Evolutionary conservation across 1,140 invertebrate species (phyloP).

Genomic region (Manduca sexta): DNA sequence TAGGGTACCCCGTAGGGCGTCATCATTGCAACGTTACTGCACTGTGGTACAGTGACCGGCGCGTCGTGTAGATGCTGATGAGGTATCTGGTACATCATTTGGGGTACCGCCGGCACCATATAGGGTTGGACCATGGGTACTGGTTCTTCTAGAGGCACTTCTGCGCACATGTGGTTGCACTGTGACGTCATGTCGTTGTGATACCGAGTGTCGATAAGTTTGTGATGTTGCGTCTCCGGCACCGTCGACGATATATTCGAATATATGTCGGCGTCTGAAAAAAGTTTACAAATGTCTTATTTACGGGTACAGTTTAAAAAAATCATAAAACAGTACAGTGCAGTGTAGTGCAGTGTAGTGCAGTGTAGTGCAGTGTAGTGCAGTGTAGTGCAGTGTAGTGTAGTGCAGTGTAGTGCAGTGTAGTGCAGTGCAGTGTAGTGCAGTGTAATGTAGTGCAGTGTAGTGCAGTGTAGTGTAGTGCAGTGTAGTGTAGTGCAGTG

Average conservation of each 20-base stretch:
- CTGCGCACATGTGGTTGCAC: constrained; percentile 29
- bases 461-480: too few species aligned
- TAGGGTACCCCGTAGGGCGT: constrained; percentile 54
- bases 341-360: too few species aligned
- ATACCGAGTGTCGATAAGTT: constrained; percentile 25
- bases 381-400: too few species aligned
- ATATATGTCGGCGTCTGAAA: constrained; percentile 52
- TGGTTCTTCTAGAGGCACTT: constrained; percentile 29
- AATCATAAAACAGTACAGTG: too few species aligned
- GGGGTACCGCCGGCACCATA: constrained; percentile 32
- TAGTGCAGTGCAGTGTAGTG: too few species aligned
- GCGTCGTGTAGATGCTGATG: constrained; percentile 35
- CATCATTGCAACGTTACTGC: constrained; percentile 43
- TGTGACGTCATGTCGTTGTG: constrained; percentile 10
- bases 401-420: too few species aligned
- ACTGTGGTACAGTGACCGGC: constrained; percentile 36
- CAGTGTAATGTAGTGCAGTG: too few species aligned
- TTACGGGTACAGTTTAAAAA: too few species aligned
- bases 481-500: too few species aligned
- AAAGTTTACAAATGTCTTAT: too few species aligned
- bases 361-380: too few species aligned
- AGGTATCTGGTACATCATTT: constrained; percentile 42
- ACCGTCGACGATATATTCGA: constrained; percentile 46
- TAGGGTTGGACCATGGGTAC: constrained; percentile 36
- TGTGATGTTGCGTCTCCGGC: constrained; percentile 31